These are phyloP conservation scores for Bugula neritina DNA, from an alignment of 2,888 invertebrate species.

Conservation along the genomic window DNA sequence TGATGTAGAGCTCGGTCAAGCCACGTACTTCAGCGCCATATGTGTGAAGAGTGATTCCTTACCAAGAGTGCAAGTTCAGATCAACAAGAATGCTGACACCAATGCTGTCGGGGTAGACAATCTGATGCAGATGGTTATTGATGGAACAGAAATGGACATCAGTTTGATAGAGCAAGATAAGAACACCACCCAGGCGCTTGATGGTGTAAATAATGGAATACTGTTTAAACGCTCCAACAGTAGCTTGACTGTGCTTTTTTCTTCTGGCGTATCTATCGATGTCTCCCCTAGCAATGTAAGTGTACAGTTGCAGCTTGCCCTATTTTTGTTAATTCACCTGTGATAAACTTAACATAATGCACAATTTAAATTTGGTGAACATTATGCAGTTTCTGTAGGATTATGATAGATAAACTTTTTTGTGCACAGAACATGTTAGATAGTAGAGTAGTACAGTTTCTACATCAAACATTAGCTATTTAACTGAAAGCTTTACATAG, in stretches of 20 bases:
- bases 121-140: conserved; percentile 1
- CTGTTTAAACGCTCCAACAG: conserved; percentile 2
- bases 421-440: too few species aligned
- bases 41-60: background rate
- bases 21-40: conserved; percentile 18
- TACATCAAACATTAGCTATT: too few species aligned
- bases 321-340: too few species aligned
- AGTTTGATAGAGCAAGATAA: background rate
- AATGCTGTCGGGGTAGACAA: conserved; percentile 1
- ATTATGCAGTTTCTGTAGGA: too few species aligned
- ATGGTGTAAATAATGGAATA: background rate
- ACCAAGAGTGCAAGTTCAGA: conserved; percentile 11
- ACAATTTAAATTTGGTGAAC: too few species aligned
- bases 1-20: conserved; percentile 7
- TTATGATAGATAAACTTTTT: too few species aligned
- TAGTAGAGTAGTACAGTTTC: too few species aligned
- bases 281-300: background rate
- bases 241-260: background rate
- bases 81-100: background rate
- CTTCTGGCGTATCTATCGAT: background rate
- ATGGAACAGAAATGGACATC: background rate
- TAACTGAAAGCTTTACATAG: too few species aligned
- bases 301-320: too few species aligned
- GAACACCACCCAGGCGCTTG: background rate
- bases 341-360: too few species aligned